Evolutionary conservation across 2,888 invertebrate species (phyloP), one percentile per base, ranked within the genome.

Genomic region (Ethmia dodecea): DNA sequence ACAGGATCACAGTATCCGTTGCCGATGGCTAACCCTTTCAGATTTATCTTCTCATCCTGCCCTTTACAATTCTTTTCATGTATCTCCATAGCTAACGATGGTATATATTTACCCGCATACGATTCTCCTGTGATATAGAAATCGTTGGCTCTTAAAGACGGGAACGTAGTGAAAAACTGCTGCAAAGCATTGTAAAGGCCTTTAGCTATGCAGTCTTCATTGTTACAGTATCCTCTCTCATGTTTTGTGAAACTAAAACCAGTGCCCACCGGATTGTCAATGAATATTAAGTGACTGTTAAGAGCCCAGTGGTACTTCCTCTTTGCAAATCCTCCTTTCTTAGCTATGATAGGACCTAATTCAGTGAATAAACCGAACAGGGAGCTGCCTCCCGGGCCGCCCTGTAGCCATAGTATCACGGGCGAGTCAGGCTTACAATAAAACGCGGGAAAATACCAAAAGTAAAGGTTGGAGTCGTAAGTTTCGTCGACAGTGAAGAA

Each of bases 181-280:
- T 68, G 60, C 29, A 90, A 36, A 14, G 73, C 69, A 45, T 57
- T 70, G 54, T 88, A 88, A 1, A 91, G 66, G 38, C 89, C 87
- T 26, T 70, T 61, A 0, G 87, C 89, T 5, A 91, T 80, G 49
- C 88, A 88, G 0, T 60, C 66, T 57, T 91, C 87, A 55, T 88
- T 72, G 1, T 52, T 68, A 14, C 89, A 89, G 58, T 89, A 91
- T 16, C 88, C 89, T 28, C 68, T 53, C 0, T 86, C 69, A 29
- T 69, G 54, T 0, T 84, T 61, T 1, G 91, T 90, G 54, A 89
- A 91, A 57, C 91, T 91, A 54, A 90, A 92, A 1, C 91, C 91
- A 26, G 81, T 73, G 1, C 90, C 90, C 1, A 89, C 91, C 2
- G 92, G 91, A 45, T 90, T 91, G 48, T 91, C 91, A 38, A 91